Base-by-base conservation (phyloP, 2,113 vertebrate species). In the Argyrosomus japonicus region DNA sequence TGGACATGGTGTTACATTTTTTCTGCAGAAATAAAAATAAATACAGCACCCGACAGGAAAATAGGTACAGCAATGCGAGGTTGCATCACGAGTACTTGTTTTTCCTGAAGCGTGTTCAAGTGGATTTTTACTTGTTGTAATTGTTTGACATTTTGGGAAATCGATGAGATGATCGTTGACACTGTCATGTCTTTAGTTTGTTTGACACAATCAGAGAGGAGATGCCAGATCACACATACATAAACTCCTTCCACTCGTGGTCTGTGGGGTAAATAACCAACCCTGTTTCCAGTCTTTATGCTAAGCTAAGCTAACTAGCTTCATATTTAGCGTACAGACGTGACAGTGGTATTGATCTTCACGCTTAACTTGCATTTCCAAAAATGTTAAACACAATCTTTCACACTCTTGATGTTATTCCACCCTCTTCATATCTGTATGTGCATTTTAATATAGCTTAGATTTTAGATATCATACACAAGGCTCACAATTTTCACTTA, bases 401-500 rank as follows among this genome's bases (percentile, higher is more conserved):
- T 23, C 12, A 67, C 48, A 64, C 50, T 65, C 29, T n/a, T 62
- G 43, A 25, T 70, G 64, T 75, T 18, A 12, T 48, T 78, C 71
- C 51, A 61, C 47, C 51, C 6, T 73, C 29, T 12, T 74, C 3
- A 76, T 69, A 32, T 57, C 43, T 77, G 68, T 88, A 87, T 89
- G 86, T 91, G 91, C 91, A 91, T 92, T 86, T 77, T 67, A 63
- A 83, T 65, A 85, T 76, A 75, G 53, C 69, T 91, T 92, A 6
- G 40, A 87, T 88, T 89, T 83, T 92, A 6, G 40, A 87, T 88
- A 88, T 82, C 62, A 89, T 51, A 86, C 77, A 87, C 82, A 88
- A 89, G 83, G 89, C 88, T 91, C 73, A 87, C 81, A 50, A 75
- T 88, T 87, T 91, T 87, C 83, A 92, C 88, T 89, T 93, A 93